Conservation (phyloP, 2,113 vertebrate species). For the Cavia aperea region DNA sequence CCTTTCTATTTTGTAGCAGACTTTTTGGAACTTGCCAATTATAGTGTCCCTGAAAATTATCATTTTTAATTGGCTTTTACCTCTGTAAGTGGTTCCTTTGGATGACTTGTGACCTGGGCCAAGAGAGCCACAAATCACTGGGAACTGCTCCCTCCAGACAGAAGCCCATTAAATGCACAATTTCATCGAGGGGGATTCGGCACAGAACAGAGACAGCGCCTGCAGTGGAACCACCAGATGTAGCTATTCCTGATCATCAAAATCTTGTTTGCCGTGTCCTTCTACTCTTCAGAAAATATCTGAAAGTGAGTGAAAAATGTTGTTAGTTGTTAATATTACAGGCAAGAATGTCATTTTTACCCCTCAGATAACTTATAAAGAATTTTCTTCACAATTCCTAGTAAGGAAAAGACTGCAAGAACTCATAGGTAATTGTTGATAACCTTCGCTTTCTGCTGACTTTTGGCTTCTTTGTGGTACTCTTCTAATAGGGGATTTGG, state of each 20-base stretch:
- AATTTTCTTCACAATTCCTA: background rate
- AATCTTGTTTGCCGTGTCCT: background rate
- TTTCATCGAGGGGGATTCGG: background rate
- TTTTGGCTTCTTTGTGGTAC: background rate
- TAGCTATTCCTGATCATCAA: background rate
- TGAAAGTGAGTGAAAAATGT: background rate
- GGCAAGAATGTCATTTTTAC: background rate
- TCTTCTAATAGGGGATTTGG: conserved; percentile 12
- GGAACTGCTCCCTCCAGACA: background rate
- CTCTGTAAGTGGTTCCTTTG: background rate
- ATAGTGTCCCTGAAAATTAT: background rate
- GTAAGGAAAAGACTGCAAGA: background rate
- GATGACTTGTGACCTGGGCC: conserved; percentile 17
- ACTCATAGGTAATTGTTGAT: background rate
- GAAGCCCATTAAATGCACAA: background rate
- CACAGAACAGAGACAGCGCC: background rate
- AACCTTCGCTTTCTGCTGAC: background rate
- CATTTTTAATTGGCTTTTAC: background rate
- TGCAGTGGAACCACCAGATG: background rate
- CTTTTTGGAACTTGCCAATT: background rate
- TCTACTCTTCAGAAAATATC: background rate
- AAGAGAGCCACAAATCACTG: conserved; percentile 19
- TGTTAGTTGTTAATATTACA: background rate
- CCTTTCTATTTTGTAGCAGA: background rate
- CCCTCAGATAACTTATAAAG: background rate